phyloP scores from a whole-genome alignment of 1,140 invertebrate genomes.

The Euschistus heros region DNA sequence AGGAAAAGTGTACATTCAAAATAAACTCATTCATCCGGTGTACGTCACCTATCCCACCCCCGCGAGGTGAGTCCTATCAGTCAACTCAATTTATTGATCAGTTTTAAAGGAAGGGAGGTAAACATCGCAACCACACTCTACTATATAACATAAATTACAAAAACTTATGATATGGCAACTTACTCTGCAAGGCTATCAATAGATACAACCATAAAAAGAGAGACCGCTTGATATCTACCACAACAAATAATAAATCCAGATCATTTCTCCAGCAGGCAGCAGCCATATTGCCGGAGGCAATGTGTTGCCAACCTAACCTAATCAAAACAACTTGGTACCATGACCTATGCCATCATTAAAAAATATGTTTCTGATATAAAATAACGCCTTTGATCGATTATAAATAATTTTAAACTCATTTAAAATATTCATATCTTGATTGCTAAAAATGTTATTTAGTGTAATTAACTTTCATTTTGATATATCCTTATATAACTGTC shows the following conservation, averaged over 20 bases:
- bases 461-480: no score
- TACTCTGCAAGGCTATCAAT: no score
- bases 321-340: no score
- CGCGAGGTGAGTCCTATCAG: conserved; percentile 6
- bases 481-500: no score
- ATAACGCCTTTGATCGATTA: no score
- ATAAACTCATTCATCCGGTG: conserved; percentile 15
- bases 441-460: no score
- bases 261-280: neutral
- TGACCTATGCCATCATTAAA: no score
- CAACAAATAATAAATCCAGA: neutral
- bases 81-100: conserved; percentile 9
- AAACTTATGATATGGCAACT: no score
- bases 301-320: no score
- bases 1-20: neutral
- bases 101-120: neutral
- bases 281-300: conserved; percentile 7
- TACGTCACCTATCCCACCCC: conserved; percentile 12
- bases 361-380: no score
- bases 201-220: neutral
- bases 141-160: neutral
- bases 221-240: neutral
- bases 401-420: no score
- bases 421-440: no score
- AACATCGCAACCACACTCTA: neutral